Evolutionary conservation across 2,888 invertebrate genomes (phyloP), one percentile per base, ranked within the genome.

Genomic region (Chymomyza procnemis): DNA sequence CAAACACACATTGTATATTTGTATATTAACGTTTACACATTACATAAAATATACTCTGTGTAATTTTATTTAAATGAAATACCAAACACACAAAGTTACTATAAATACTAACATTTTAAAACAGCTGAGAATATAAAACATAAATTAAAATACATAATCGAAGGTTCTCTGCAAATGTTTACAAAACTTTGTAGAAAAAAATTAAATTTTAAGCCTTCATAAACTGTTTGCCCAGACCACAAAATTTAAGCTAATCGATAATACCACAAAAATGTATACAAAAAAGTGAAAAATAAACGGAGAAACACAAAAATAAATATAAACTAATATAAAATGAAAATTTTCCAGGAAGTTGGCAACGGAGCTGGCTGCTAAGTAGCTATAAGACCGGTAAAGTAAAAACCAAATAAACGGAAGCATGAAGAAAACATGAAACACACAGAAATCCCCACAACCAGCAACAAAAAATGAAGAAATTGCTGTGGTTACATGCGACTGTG

Each of bases 81-180:
- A 30, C 21, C 47, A 47, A 18, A 16, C 16, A 58, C 30, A 58
- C 22, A 47, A 47, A 18, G 21, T n/a, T 19, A 52, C 8, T 21
- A 14, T 21, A 62, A 69, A 69, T 61, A 50, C 46, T 46, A 26
- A 26, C 8, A 26, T 26, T 26, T 1, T 1, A 26, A 26, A 26
- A 4, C 26, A 26, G 6, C 26, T 26, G 26, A 6, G 8, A 26
- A 26, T 26, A 26, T 3, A 26, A 26, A 1, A 26, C 26, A 26
- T 26, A 26, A 26, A 26, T 46, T 26, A 64, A n/a, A 22, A 61
- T 47, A 34, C 54, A n/a, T 41, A 57, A 8, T 46, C 64, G 66
- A 52, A 61, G 69, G n/a, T n/a, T n/a, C 62, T 61, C 62, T 57
- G n/a, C 47, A 41, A 26, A 60, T 50, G 18, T 50, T 50, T 50